These are phyloP conservation scores for Microplitis mediator DNA, from an alignment of 1,140 invertebrate genomes.

Conservation along the genomic window DNA sequence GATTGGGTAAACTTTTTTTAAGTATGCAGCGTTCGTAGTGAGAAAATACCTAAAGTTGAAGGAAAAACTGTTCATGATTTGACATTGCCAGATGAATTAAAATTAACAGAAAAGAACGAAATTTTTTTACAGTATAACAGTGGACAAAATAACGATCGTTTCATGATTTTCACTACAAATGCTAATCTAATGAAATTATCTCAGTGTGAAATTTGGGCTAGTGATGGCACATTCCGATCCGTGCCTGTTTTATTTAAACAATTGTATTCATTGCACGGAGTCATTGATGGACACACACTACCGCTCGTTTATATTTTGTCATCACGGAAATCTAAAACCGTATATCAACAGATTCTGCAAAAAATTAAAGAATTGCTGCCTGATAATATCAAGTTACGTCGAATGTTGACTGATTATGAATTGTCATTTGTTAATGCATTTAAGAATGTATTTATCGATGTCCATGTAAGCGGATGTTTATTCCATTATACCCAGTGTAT, in stretches of 20 bases:
- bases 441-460: background rate
- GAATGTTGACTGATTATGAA: slow-evolving; percentile 17
- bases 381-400: too few relatives aligned
- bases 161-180: slow-evolving; percentile 1
- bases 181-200: background rate
- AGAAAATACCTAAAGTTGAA: too few relatives aligned
- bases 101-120: background rate
- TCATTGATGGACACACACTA: background rate
- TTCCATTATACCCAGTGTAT: slow-evolving; percentile 23
- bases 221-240: slow-evolving; percentile 3
- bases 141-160: background rate
- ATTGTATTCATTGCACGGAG: slow-evolving; percentile 11
- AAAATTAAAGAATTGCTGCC: background rate
- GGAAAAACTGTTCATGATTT: too few relatives aligned
- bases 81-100: too few relatives aligned
- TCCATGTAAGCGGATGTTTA: slow-evolving; percentile 5
- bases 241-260: background rate
- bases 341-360: too few relatives aligned
- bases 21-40: too few relatives aligned
- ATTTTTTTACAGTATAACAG: background rate
- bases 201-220: background rate
- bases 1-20: too few relatives aligned
- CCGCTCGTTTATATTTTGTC: background rate
- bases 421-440: slow-evolving; percentile 21
- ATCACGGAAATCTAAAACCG: background rate